Base-by-base conservation (phyloP, 2,797 vertebrate genomes). In the Onychomys leucogaster region DNA sequence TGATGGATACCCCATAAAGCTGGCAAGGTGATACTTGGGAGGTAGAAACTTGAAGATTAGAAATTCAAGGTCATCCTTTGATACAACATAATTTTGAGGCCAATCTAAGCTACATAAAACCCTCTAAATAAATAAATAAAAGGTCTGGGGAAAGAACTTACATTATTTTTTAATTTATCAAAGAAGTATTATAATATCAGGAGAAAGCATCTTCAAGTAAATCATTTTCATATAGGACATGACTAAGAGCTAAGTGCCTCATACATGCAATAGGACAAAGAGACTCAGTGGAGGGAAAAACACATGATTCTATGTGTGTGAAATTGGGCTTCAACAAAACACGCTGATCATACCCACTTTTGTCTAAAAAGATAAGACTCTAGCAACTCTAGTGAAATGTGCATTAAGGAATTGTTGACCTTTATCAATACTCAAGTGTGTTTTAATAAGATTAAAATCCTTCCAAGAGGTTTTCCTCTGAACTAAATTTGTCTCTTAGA, bases 401-500 rank as follows among this genome's bases (percentile, higher is more conserved):
- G 32, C 71, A 87, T 89, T 78, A 49, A 87, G 86, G 43, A 96
- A 77, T 83, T 59, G 12, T 43, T 89, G 67, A 69, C 27, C 92
- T 75, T 13, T 94, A 95, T 67, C 57, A 81, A 82, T 29, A 63
- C 12, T 57, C 17, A 57, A 41, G 25, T 90, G 59, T 81, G 10
- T 90, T 83, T 94, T 25, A 69, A 14, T 84, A 21, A n/a, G 5
- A 59, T 85, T 65, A 94, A 83, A 23, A 13, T 69, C 13, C 61
- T 16, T 88, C 49, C 4, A 71, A 91, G 32, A 89, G 21, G 69
- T 89, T 84, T 80, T 84, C n/a, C 75, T 83, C 57, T 57, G 29
- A 86, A n/a, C 1, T 59, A 71, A 67, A 90, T 37, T 91, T 23
- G 52, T 19, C 25, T 86, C 37, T 69, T 75, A 65, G 27, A 91